Percentiles rank a stretch among this genome's conserved stretches.
Conservation (phyloP, 2,113 vertebrate genomes). For the Psammodynastes pulverulentus region DNA sequence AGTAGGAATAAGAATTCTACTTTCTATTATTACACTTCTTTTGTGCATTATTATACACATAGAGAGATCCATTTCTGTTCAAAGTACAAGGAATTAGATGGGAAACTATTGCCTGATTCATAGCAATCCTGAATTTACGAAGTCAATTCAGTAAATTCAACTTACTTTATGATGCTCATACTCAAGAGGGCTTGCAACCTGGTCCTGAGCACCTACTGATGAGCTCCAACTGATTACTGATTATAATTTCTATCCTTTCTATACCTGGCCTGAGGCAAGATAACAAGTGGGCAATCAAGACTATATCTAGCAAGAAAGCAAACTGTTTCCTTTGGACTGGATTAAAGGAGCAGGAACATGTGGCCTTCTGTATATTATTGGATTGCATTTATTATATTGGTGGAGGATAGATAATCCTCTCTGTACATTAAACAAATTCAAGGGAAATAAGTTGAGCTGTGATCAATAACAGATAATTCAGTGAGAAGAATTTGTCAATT, state of each 20-base stretch:
- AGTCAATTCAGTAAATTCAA: not conserved
- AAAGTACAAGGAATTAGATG: not conserved
- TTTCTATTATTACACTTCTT: not conserved
- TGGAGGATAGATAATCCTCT: not conserved
- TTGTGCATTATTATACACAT: not conserved
- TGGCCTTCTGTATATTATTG: not conserved
- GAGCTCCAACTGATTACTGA: not conserved
- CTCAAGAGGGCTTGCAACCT: not conserved
- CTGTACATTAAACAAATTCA: not conserved
- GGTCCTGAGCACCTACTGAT: not conserved
- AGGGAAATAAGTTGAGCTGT: not conserved
- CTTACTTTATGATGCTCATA: not conserved
- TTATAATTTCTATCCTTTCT: not conserved
- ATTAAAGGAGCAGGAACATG: not conserved
- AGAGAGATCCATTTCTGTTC: not conserved
- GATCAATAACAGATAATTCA: not conserved
- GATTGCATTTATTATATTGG: not conserved
- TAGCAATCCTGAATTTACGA: not conserved
- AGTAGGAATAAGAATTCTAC: not conserved
- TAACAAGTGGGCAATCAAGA: not conserved
- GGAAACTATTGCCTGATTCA: not conserved
- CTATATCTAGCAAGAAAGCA: not conserved
- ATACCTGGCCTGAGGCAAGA: not conserved
- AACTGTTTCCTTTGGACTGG: not conserved
- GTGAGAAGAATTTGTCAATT: not conserved